Percentiles rank a stretch among this genome's conserved stretches.
Conservation (phyloP, 2,797 vertebrate species). For the Chromis chromis region DNA sequence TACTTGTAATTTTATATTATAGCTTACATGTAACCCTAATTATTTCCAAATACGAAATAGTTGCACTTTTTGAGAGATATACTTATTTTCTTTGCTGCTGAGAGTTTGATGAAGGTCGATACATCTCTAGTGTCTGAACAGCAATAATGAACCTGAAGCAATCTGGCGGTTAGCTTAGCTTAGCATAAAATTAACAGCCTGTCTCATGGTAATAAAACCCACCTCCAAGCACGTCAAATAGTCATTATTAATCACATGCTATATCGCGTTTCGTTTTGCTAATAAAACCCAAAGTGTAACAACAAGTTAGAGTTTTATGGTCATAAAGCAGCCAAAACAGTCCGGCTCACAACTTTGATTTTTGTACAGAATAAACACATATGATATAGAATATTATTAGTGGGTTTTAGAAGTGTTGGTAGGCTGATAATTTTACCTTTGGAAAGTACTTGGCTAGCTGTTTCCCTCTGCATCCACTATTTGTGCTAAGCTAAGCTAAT, state of each 20-base stretch:
- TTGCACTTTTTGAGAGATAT: background rate
- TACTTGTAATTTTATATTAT: conserved; percentile 19
- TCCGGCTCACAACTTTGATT: background rate
- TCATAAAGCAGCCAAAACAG: background rate
- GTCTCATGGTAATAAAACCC: background rate
- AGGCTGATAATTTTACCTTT: background rate
- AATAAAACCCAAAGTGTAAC: background rate
- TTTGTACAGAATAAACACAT: background rate
- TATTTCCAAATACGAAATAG: conserved; percentile 4
- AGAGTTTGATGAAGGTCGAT: background rate
- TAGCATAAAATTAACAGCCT: background rate
- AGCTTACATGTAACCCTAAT: background rate
- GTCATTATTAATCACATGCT: background rate
- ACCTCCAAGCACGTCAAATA: too few species aligned
- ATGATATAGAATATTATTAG: background rate
- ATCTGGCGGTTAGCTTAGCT: background rate
- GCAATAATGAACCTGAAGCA: background rate
- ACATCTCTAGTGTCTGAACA: background rate
- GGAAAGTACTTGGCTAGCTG: background rate
- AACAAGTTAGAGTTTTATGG: background rate
- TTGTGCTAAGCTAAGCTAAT: background rate
- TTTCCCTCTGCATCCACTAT: background rate
- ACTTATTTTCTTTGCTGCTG: background rate
- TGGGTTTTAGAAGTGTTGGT: background rate
- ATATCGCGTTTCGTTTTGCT: background rate